phyloP scores from a whole-genome alignment of 2,113 vertebrate genomes.

The Leptocoma aspasia region DNA sequence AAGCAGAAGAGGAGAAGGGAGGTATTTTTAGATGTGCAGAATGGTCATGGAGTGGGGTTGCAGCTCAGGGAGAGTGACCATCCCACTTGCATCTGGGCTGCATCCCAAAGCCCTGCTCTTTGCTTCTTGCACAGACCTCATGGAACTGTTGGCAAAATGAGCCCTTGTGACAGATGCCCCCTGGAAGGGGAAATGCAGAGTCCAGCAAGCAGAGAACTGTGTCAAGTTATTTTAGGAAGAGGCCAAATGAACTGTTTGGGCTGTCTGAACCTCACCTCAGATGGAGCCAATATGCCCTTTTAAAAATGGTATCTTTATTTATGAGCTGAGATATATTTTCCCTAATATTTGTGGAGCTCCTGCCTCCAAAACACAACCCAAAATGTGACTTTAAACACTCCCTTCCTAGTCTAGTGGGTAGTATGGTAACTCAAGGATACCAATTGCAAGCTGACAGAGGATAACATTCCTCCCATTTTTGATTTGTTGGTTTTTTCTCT shows the following conservation, averaged over 20 bases:
- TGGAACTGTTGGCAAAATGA: not conserved
- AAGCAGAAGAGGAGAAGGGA: not conserved
- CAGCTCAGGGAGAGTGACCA: not conserved
- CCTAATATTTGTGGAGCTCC: not conserved
- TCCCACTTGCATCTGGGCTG: not conserved
- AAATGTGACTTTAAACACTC: not conserved
- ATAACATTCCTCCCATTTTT: not conserved
- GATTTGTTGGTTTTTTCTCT: not conserved
- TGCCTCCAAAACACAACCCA: not conserved
- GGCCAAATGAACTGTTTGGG: not conserved
- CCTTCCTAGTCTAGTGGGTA: not conserved
- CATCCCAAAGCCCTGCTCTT: not conserved
- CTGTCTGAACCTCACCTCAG: not conserved
- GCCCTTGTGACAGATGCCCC: not conserved
- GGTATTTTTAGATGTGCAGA: not conserved
- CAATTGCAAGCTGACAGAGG: not conserved
- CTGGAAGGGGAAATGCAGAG: not conserved
- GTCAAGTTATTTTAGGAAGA: not conserved
- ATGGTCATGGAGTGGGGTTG: fast-evolving
- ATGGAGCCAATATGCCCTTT: not conserved
- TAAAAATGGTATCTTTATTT: not conserved
- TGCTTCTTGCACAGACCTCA: not conserved
- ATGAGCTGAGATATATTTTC: not conserved
- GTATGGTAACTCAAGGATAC: not conserved
- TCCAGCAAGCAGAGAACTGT: not conserved